A percentile compares a stretch with the other conserved stretches of the same genome.
These are phyloP conservation scores for Phymatocera aterrima DNA, from an alignment of 2,888 invertebrate species.

Conservation along the genomic window DNA sequence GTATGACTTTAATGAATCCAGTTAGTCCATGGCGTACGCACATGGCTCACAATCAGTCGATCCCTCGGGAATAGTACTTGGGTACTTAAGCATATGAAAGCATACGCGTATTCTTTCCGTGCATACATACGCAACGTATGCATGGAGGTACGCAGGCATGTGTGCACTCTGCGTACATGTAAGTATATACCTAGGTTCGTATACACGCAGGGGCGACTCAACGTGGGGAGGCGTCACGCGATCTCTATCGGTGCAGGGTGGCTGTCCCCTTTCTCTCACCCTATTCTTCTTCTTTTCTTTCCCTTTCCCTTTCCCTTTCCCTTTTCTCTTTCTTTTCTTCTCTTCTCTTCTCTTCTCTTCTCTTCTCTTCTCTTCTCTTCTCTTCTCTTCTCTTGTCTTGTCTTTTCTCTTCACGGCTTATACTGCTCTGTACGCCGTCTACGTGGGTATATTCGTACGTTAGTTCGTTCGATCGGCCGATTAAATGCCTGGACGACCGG, in stretches of 20 bases:
- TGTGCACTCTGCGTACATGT: no score
- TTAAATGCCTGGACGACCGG: slow-evolving; percentile 32
- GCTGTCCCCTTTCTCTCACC: slow-evolving; percentile 38
- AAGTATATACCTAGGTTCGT: neutral
- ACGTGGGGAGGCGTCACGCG: slow-evolving; percentile 35
- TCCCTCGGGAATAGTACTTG: slow-evolving; percentile 15
- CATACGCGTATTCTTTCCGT: neutral
- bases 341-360: neutral
- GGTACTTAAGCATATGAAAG: no score
- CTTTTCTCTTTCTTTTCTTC: neutral
- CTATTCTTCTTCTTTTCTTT: neutral
- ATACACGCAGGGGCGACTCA: neutral
- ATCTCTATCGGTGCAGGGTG: slow-evolving; percentile 38
- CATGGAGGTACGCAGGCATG: no score
- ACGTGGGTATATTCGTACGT: neutral
- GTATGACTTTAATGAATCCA: slow-evolving; percentile 42
- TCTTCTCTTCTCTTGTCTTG: neutral
- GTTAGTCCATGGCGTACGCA: slow-evolving; percentile 26
- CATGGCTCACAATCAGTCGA: no score
- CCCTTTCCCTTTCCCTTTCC: neutral
- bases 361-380: neutral
- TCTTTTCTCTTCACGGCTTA: neutral
- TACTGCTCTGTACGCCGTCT: neutral
- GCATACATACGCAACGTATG: neutral
- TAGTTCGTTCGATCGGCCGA: slow-evolving; percentile 28